Conservation (phyloP, 2,113 vertebrate genomes). For the cattle (Bos taurus) region DNA sequence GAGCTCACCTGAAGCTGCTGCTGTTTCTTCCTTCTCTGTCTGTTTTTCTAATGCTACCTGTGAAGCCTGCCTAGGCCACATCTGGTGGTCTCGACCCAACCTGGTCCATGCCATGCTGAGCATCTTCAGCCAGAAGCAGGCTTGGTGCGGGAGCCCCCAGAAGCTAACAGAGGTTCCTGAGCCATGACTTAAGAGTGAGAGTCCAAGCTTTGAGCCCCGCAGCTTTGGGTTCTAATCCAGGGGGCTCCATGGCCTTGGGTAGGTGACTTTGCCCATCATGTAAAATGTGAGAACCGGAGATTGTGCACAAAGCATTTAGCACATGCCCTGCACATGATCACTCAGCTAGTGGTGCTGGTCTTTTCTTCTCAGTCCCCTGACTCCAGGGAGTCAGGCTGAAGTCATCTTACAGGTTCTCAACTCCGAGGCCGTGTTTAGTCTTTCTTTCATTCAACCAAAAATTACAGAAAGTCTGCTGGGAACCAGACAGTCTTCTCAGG, state of each 20-base stretch:
- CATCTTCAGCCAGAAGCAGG: neutral
- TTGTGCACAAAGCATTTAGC: accelerated
- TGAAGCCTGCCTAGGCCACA: accelerated
- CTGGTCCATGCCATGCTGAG: accelerated
- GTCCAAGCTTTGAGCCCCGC: too few species aligned
- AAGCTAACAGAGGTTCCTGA: accelerated
- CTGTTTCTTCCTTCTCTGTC: neutral
- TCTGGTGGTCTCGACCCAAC: neutral
- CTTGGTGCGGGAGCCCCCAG: accelerated
- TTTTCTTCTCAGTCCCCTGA: neutral
- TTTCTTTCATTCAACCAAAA: neutral
- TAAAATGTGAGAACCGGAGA: accelerated
- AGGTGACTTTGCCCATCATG: neutral
- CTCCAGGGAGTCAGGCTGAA: neutral
- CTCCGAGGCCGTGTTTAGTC: neutral
- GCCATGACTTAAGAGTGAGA: neutral
- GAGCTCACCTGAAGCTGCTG: neutral
- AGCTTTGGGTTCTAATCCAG: neutral
- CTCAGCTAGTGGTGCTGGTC: neutral
- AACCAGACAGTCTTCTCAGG: neutral
- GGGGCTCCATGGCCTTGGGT: neutral
- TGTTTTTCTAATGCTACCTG: too few species aligned
- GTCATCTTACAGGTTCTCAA: neutral
- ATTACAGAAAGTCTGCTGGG: accelerated
- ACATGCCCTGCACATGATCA: accelerated